These are phyloP conservation scores for Sylvietta virens DNA, from an alignment of 2,113 vertebrate species.

Conservation along the genomic window DNA sequence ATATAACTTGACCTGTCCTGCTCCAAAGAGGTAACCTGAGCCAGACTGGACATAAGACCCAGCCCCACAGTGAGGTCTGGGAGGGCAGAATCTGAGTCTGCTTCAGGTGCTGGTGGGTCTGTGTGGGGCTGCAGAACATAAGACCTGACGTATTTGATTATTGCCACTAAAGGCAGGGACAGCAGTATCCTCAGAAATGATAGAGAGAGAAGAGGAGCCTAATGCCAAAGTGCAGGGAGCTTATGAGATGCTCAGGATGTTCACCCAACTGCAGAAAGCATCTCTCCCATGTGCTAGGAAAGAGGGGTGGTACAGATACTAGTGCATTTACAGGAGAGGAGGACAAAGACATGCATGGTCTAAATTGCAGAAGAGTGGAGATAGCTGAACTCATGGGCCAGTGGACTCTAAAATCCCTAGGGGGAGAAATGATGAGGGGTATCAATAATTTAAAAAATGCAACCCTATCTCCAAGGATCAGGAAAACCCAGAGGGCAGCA, in stretches of 20 bases:
- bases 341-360: background rate
- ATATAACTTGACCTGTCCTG: background rate
- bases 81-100: background rate
- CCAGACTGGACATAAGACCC: background rate
- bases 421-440: background rate
- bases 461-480: background rate
- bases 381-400: background rate
- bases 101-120: background rate
- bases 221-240: background rate
- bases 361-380: background rate
- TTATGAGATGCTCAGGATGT: background rate
- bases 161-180: background rate
- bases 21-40: background rate
- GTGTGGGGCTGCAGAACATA: background rate
- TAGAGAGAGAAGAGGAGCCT: background rate
- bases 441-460: background rate
- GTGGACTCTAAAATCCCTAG: background rate
- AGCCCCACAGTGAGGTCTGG: background rate
- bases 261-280: background rate
- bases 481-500: background rate
- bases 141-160: background rate
- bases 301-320: background rate
- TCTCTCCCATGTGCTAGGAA: background rate
- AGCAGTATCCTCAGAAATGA: background rate
- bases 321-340: background rate